Percentiles rank a stretch among this genome's conserved stretches.
Evolutionary conservation across 2,797 vertebrate species (phyloP).

Genomic region (Capromys pilorides): DNA sequence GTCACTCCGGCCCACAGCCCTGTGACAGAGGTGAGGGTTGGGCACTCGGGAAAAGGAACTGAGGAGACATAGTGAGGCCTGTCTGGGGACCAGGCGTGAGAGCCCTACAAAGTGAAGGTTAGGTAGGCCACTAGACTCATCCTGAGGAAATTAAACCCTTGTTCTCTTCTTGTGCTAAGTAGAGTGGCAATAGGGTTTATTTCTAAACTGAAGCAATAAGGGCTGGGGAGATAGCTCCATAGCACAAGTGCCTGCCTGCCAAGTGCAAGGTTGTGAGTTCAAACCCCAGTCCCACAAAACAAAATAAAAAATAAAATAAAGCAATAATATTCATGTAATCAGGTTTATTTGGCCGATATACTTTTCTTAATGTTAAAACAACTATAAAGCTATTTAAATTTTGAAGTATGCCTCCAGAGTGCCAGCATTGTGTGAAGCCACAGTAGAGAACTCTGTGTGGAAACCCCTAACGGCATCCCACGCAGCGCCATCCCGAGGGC

Average conservation of each 20-base stretch:
- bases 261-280: too few relatives aligned
- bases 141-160: background rate
- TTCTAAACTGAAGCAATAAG: background rate
- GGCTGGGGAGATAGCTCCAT: too few relatives aligned
- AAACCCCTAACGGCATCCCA: fast-evolving
- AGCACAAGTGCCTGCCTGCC: too few relatives aligned
- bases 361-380: conserved; percentile 28
- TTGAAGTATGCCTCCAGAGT: background rate
- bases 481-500: background rate
- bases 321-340: background rate
- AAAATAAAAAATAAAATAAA: too few relatives aligned
- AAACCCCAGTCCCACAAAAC: too few relatives aligned
- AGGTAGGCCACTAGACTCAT: background rate
- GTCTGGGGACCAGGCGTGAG: background rate
- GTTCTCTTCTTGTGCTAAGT: background rate
- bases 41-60: background rate
- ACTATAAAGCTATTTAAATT: background rate
- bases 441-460: background rate
- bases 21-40: conserved; percentile 73
- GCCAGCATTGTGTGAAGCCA: background rate
- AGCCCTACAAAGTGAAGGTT: background rate
- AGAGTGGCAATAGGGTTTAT: background rate
- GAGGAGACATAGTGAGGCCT: background rate
- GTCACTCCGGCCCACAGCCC: conserved; percentile 79
- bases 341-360: background rate